Evolutionary conservation across 2,113 vertebrate species (phyloP), one percentile per base, ranked within the genome.

Genomic region (Proterorhinus semilunaris): DNA sequence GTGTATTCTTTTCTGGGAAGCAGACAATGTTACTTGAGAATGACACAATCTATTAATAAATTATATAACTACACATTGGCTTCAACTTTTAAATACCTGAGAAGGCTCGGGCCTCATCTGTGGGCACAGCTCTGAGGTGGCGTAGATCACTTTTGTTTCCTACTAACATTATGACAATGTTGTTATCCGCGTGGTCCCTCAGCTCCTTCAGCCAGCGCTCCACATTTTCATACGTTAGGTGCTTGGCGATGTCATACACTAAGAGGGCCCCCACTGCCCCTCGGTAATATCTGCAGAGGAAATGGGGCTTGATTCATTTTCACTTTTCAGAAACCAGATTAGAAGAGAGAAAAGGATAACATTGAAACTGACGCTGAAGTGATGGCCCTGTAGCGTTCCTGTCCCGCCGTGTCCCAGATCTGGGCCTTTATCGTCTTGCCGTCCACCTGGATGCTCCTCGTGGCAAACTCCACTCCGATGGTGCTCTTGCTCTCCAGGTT

Each of bases 401-500:
- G 97, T 65, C 96, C 97, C 0, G 97, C 97, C 0, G 97, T 99
- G 83, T 99, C 97, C 97, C 97, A 99, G 72, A 99, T 99, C 83
- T 99, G 97, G 0, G 95, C 97, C 80, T 99, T 99, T 88, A 99
- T 98, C 15, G 94, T 99, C 91, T 98, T 99, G 74, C 95, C 94
- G 0, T 98, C 97, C 86, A 99, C 97, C 85, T 99, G 97, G 89
- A 98, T 97, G 91, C 97, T 99, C 72, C 97, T 93, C 71, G 97
- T 99, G 70, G 97, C 97, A 1, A 99, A 98, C 82, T 98, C 97
- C 90, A 98, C 97, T 0, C 97, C 96, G 0, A 98, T 99, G 91
- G 97, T 99, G 90, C 97, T 99, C 89, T 99, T 99, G 83, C 96
- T 98, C 90, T 99, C 97, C 92, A 98, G 89, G 85, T 98, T 99